These are phyloP conservation scores for Falco novaeseelandiae DNA, from an alignment of 2,797 vertebrate genomes.

Conservation along the genomic window DNA sequence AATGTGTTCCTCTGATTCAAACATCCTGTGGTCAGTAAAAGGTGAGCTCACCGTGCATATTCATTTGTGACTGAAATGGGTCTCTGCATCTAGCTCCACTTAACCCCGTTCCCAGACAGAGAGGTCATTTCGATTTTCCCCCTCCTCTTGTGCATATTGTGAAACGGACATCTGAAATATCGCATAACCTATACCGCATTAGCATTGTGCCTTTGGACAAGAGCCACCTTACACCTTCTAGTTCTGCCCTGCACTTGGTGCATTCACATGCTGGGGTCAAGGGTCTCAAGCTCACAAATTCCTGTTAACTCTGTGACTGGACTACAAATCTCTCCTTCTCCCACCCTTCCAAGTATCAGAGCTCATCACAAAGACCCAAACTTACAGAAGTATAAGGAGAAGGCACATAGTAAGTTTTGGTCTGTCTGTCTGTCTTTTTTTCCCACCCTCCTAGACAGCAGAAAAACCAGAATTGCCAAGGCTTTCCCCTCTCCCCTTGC, in stretches of 20 bases:
- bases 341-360: neutral
- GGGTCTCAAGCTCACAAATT: neutral
- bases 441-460: neutral
- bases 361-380: neutral
- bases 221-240: neutral
- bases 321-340: neutral
- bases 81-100: neutral
- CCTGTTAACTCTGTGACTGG: neutral
- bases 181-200: accelerated
- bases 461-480: neutral
- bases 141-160: accelerated
- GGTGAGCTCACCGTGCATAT: neutral
- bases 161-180: neutral
- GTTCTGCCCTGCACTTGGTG: neutral
- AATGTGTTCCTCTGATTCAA: neutral
- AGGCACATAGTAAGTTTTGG: neutral
- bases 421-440: neutral
- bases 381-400: neutral
- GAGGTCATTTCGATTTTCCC: accelerated
- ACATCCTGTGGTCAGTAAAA: neutral
- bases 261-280: neutral
- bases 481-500: neutral
- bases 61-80: neutral
- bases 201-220: neutral
- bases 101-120: neutral